Evolutionary conservation across 2,113 vertebrate species (phyloP).

Genomic region (Syngnathus typhle): DNA sequence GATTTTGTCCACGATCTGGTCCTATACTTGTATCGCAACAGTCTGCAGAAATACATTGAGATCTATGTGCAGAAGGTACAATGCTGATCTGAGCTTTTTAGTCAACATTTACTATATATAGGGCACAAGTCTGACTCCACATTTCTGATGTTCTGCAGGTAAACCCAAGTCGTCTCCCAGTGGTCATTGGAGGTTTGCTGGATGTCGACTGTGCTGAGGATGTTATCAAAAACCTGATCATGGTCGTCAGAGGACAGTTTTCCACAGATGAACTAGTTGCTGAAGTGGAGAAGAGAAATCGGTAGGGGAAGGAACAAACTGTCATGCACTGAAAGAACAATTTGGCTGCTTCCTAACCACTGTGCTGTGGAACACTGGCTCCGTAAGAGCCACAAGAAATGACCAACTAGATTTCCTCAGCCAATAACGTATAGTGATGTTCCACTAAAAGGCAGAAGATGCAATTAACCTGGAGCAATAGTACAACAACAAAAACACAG

Average conservation of each 20-base stretch:
- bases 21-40: slow-evolving; percentile 98
- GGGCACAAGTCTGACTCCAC: too few species aligned
- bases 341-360: background rate
- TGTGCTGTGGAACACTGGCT: too few species aligned
- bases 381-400: too few species aligned
- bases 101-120: background rate
- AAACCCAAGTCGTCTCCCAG: slow-evolving; percentile 94
- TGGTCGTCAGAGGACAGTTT: slow-evolving; percentile 96
- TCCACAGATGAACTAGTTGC: slow-evolving; percentile 98
- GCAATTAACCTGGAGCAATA: too few species aligned
- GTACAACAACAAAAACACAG: too few species aligned
- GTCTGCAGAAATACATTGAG: slow-evolving; percentile 97
- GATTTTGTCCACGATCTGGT: slow-evolving; percentile 98
- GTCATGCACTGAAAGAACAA: background rate
- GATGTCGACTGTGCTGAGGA: slow-evolving; percentile 99
- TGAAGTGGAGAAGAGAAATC: slow-evolving; percentile 97
- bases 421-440: too few species aligned
- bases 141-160: slow-evolving; percentile 69
- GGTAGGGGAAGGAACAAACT: slow-evolving; percentile 62
- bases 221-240: slow-evolving; percentile 95
- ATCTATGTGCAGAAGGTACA: slow-evolving; percentile 98
- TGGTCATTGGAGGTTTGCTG: slow-evolving; percentile 93
- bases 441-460: too few species aligned
- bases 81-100: background rate
- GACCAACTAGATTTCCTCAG: too few species aligned